phyloP scores from a whole-genome alignment of 1,140 invertebrate species.

The Eriocheir sinensis region DNA sequence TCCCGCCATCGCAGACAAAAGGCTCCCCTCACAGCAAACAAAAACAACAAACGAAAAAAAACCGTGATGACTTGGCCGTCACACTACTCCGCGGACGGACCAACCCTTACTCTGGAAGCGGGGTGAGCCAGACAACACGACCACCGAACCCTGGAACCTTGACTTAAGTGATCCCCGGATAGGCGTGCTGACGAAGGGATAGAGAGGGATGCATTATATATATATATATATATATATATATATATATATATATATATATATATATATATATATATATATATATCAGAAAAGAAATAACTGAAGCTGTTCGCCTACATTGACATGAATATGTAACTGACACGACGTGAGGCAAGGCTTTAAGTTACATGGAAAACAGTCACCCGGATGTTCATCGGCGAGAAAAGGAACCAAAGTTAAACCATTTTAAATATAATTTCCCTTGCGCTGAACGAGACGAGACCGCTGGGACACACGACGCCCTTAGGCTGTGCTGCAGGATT shows the following conservation, averaged over 20 bases:
- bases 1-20: slow-evolving; percentile 48
- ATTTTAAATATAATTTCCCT: background rate
- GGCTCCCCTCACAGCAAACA: background rate
- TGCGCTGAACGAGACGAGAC: background rate
- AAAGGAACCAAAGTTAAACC: background rate
- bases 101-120: background rate
- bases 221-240: background rate
- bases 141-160: background rate
- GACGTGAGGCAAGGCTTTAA: background rate
- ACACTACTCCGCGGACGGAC: background rate
- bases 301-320: background rate
- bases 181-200: background rate
- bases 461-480: background rate
- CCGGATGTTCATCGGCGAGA: background rate
- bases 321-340: background rate
- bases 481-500: background rate
- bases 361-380: background rate
- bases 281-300: no score
- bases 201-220: background rate
- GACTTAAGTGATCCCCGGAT: background rate
- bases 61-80: background rate
- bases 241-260: background rate
- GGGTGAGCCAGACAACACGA: background rate
- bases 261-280: background rate
- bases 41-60: slow-evolving; percentile 18